Evolutionary conservation across 30 jellyfish, hydroid and myxozoan genomes (phyloP).

Genomic region (Hydractinia symbiolongicarpus): DNA sequence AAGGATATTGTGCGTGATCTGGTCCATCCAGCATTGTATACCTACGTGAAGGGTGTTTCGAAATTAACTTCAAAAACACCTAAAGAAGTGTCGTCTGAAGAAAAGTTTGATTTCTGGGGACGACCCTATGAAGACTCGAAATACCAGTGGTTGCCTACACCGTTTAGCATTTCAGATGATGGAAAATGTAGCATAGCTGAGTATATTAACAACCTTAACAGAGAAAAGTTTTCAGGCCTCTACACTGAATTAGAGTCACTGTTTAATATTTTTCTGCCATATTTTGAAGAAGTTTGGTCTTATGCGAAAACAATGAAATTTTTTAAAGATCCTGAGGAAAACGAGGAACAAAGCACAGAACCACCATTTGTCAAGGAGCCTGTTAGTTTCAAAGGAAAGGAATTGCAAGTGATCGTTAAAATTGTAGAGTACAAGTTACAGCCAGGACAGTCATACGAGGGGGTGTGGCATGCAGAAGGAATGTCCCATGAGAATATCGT

Average conservation of each 20-base stretch:
- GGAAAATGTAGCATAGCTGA: conserved; percentile 56
- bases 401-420: conserved; percentile 57
- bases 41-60: conserved; percentile 54
- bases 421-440: conserved; percentile 60
- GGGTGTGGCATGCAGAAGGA: conserved; percentile 91
- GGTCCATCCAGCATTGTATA: conserved; percentile 71
- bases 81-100: not conserved
- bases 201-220: conserved; percentile 56
- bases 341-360: conserved; percentile 26
- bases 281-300: conserved; percentile 70
- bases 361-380: conserved; percentile 41
- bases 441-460: conserved; percentile 71
- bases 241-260: conserved; percentile 49
- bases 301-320: conserved; percentile 67
- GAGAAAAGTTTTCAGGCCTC: conserved; percentile 33
- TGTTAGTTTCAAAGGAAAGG: conserved; percentile 41
- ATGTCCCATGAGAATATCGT: conserved; percentile 83
- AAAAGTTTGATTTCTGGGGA: conserved; percentile 61
- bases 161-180: conserved; percentile 48
- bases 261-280: conserved; percentile 53
- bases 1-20: conserved; percentile 62
- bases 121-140: conserved; percentile 56
- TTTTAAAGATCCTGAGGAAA: conserved; percentile 20
- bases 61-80: conserved; percentile 17
- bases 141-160: conserved; percentile 75